Evolutionary conservation across 1,140 invertebrate species (phyloP).

Genomic region (Diorhabda carinulata): DNA sequence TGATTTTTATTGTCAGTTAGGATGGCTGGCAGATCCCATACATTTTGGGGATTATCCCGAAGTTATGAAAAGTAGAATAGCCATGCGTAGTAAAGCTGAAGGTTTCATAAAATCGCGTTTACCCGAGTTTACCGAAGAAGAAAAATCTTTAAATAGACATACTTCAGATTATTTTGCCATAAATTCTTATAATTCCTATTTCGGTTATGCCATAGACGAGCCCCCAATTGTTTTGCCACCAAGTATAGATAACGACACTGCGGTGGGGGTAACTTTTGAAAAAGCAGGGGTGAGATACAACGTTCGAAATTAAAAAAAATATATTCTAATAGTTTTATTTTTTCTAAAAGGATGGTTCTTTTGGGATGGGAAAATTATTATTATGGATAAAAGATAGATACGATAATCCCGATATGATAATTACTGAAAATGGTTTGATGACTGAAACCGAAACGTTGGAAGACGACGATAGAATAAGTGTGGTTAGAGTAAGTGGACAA

Average conservation of each 20-base stretch:
- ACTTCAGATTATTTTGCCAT: slow-evolving; percentile 52
- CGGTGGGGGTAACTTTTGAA: slow-evolving; percentile 10
- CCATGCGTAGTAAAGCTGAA: slow-evolving; percentile 51
- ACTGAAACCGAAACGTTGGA: slow-evolving; percentile 14
- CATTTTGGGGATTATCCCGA: slow-evolving; percentile 60
- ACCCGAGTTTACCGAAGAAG: slow-evolving; percentile 55
- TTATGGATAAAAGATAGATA: slow-evolving; percentile 60
- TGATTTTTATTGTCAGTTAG: slow-evolving; percentile 47
- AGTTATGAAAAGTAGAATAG: slow-evolving; percentile 53
- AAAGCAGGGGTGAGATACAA: background rate
- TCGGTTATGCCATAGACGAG: slow-evolving; percentile 1
- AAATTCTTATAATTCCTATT: slow-evolving; percentile 30
- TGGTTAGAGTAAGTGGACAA: background rate
- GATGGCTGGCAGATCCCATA: slow-evolving; percentile 62
- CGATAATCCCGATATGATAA: slow-evolving; percentile 49
- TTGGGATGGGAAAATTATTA: slow-evolving; percentile 54
- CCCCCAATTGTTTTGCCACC: slow-evolving; percentile 4
- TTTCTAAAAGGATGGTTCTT: slow-evolving; percentile 50
- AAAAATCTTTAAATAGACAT: slow-evolving; percentile 45
- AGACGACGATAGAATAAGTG: slow-evolving; percentile 19
- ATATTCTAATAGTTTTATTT: background rate
- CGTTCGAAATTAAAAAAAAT: too few relatives aligned
- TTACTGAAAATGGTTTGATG: slow-evolving; percentile 34
- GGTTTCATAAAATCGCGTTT: slow-evolving; percentile 54
- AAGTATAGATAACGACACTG: slow-evolving; percentile 14